phyloP scores from a whole-genome alignment of 2,888 invertebrate species.

The Phanerotoma sp. region DNA sequence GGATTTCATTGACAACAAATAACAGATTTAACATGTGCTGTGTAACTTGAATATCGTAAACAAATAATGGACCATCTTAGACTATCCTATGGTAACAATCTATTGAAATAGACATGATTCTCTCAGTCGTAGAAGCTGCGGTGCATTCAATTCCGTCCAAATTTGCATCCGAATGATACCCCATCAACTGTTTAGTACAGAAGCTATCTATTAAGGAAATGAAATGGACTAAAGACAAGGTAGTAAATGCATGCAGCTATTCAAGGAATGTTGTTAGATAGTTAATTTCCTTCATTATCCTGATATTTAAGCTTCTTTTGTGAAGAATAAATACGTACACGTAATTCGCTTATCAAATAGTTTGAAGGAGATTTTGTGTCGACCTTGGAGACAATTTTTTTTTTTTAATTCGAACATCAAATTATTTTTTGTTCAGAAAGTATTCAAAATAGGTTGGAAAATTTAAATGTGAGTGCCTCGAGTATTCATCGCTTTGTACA shows the following conservation, averaged over 20 bases:
- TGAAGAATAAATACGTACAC: neutral
- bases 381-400: too few species aligned
- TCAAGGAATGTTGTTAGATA: slow-evolving; percentile 1
- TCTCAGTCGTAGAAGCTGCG: neutral
- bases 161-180: slow-evolving; percentile 37
- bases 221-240: slow-evolving; percentile 11
- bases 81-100: neutral
- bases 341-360: neutral
- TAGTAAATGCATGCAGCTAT: neutral
- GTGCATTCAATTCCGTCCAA: slow-evolving; percentile 28
- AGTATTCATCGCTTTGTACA: too few species aligned
- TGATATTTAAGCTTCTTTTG: neutral
- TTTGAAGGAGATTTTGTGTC: too few species aligned
- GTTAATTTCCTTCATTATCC: neutral
- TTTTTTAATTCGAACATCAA: too few species aligned
- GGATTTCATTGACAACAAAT: too few species aligned
- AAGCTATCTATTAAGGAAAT: slow-evolving; percentile 31
- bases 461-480: too few species aligned
- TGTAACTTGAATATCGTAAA: too few species aligned
- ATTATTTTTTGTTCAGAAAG: too few species aligned
- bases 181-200: slow-evolving; percentile 34
- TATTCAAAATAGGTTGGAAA: too few species aligned
- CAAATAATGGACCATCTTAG: neutral
- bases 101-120: slow-evolving; percentile 9
- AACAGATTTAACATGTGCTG: too few species aligned